Evolutionary conservation across 1,140 invertebrate genomes (phyloP).

Genomic region (Periplaneta americana): DNA sequence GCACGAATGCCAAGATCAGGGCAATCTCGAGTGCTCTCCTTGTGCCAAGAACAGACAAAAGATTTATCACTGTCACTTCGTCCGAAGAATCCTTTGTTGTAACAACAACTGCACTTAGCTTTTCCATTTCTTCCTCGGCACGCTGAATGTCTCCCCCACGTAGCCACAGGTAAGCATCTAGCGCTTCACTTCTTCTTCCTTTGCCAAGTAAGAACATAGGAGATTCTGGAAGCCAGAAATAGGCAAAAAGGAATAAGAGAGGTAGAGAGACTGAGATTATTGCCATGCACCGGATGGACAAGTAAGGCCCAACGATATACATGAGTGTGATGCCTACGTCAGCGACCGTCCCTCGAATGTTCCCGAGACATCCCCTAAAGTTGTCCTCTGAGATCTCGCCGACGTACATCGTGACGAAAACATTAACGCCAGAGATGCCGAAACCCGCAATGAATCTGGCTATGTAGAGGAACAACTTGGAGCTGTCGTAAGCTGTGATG

Average conservation of each 20-base stretch:
- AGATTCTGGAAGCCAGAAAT: not conserved
- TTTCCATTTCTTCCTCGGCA: not conserved
- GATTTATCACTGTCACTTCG: not conserved
- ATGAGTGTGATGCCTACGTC: not conserved
- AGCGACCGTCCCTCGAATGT: not conserved
- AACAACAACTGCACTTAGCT: not conserved
- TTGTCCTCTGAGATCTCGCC: not conserved
- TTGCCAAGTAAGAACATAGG: not conserved
- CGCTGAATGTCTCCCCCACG: not conserved
- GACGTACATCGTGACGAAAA: not conserved
- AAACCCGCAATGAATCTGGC: not conserved
- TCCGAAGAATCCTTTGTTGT: too few relatives aligned
- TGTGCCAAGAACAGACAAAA: not conserved
- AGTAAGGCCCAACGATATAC: not conserved
- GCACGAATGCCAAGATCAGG: not conserved
- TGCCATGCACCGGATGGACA: not conserved
- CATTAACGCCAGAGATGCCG: not conserved
- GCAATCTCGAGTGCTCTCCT: not conserved
- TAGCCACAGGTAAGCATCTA: not conserved
- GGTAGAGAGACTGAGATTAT: not conserved
- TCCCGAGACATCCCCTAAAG: not conserved
- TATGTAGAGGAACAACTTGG: not conserved
- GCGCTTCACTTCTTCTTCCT: not conserved
- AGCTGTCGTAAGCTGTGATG: not conserved
- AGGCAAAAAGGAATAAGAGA: not conserved